Evolutionary conservation across 2,797 vertebrate species (phyloP), one percentile per base, ranked within the genome.

Genomic region (Austrolebias charrua): DNA sequence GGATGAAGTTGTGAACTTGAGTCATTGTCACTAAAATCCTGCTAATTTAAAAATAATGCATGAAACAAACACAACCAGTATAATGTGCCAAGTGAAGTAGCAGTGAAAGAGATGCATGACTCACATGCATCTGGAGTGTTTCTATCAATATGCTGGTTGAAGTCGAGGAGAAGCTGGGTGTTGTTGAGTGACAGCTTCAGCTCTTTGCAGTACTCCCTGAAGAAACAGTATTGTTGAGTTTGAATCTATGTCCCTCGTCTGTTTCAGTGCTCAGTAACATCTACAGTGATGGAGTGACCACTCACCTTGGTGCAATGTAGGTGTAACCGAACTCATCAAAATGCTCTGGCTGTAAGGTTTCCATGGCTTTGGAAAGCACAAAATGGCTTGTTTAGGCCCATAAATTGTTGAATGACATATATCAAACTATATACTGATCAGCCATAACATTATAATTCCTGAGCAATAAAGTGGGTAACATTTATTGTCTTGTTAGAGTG

Each of bases 301-400:
- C 94, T 77, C 87, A 98, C 97, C 97, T 96, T 60, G 97, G 96
- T 74, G 97, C 96, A 78, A 99, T 90, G 89, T 94, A 95, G 0
- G 96, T 98, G 71, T 96, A 95, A 49, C 97, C 97, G 81, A 83
- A 87, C 79, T 97, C 95, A 69, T 98, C 95, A 87, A 95, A 98
- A 79, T 83, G 72, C 33, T 98, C 95, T 42, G 73, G 76, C 84
- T 96, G 95, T 84, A 98, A 82, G 7, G 95, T 92, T 79, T 95
- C 94, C 76, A 93, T 88, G 82, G 91, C 96, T 99, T 92, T 77
- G 87, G 83, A 81, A 70, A 82, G 72, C 60, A 86, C 3, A 79
- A 55, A 56, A 78, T 1, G 73, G 12, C 42, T 19, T 5, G 10
- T 52, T 79, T 24, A 67, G 28, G 6, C 1, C 28, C 44, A 69